Percentiles rank a stretch among this genome's conserved stretches.
phyloP scores from a whole-genome alignment of 37 sponge, comb jelly and placozoan genomes.

The Geodia barretti region DNA sequence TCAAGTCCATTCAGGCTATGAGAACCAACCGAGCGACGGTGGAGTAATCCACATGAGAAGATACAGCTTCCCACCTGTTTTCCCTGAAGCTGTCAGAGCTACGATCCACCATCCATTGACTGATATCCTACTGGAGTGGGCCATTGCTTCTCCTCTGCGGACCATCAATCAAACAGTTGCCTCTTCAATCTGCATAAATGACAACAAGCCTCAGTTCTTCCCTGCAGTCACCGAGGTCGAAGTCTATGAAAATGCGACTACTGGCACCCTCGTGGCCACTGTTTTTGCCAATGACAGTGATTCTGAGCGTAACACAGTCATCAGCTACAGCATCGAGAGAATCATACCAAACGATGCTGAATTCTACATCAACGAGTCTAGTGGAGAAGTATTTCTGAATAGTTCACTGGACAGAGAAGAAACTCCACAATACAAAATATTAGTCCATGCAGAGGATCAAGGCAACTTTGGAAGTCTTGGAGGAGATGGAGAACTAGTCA shows the following conservation, averaged over 20 bases:
- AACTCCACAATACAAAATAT: constrained; percentile 28
- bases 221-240: constrained; percentile 8
- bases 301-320: constrained; percentile 38
- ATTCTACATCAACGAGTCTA: constrained; percentile 46
- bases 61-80: constrained; percentile 13
- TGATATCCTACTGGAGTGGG: constrained; percentile 8
- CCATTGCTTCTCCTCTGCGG: constrained; percentile 44
- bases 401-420: constrained; percentile 52
- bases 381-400: constrained; percentile 52
- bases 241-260: constrained; percentile 16
- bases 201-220: constrained; percentile 40
- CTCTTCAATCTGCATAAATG: constrained; percentile 60
- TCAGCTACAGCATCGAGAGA: constrained; percentile 6
- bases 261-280: constrained; percentile 8
- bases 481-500: constrained; percentile 55
- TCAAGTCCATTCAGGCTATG: constrained; percentile 35
- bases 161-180: constrained; percentile 44
- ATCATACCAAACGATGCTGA: constrained; percentile 13
- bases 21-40: background rate
- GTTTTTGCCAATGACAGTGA: constrained; percentile 79
- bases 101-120: constrained; percentile 13
- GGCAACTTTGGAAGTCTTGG: constrained; percentile 6
- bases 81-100: constrained; percentile 37
- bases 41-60: constrained; percentile 11
- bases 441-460: constrained; percentile 23